Evolutionary conservation across 53 echinoderm and acorn worm species (phyloP), one percentile per base, ranked within the genome.

Genomic region (Echinarachnius parma): DNA sequence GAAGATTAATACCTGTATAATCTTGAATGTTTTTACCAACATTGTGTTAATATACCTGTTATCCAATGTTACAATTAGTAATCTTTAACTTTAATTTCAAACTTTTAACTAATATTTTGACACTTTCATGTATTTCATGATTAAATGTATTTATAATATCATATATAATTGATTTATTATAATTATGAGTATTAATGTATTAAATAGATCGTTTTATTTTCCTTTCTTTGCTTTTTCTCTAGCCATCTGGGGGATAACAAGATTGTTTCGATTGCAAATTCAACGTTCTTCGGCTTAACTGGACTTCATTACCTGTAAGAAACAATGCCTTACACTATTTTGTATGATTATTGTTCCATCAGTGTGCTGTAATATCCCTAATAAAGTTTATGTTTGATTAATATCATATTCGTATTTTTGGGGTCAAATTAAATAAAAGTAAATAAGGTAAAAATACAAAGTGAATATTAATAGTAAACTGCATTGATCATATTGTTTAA

Each of bases 231-330:
- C 19, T 18, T 57, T 22, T 4, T 8, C 2, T 57, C 0, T 29
- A 72, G 74, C 18, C 74, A 72, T 42, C 46, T 72, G 5, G 74
- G 74, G n/a, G 3, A 13, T 2, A 72, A 72, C 57, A 55, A 18
- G 16, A 72, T 72, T 5, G 39, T 42, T n/a, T 56, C 74, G 5
- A 37, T 72, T 1, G 16, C 39, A 4, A 72, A 72, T 57, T 72
- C 74, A 57, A 72, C 74, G 15, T 72, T 72, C 28, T 14, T 56
- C 56, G 15, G n/a, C 42, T 46, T 72, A 18, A 27, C 1, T 1
- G 25, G 39, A 3, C 44, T 72, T 23, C 55, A 44, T 0, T 72
- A 72, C 57, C 45, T 72, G 74, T 72, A 22, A 72, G 74, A 56
- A 53, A 10, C 9, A 10, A 16, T 4, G 13, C n/a, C n/a, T n/a